Evolutionary conservation across 1,140 invertebrate species (phyloP), one percentile per base, ranked within the genome.

Genomic region (Andricus grossulariae): DNA sequence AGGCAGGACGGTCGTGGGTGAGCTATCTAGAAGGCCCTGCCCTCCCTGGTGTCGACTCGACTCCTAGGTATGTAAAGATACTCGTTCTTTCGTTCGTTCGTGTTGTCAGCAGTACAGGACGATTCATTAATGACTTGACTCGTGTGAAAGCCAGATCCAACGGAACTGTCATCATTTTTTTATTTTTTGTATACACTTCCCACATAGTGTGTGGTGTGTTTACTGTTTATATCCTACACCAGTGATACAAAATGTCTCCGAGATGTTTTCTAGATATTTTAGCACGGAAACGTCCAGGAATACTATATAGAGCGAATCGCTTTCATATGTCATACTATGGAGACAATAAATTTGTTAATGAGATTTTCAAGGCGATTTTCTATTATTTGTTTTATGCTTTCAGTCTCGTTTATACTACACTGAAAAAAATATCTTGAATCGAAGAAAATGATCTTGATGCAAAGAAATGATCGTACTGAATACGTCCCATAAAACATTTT

Each of bases 111-210:
- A 32, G 57, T 66, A 66, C 32, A 66, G 60, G 60, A 66, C 60
- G 25, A 66, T 66, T 66, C 60, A 66, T 66, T 66, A 66, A 66
- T 66, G 60, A 66, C 60, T 66, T 39, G 60, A 66, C 60, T 66
- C 60, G 60, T 66, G 60, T 66, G 60, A 66, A 66, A 39, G 60
- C 60, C 39, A 39, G 25, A 10, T 45, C 60, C 60, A 66, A 66
- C 60, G 60, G 60, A 66, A 66, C 60, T 39, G 60, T 66, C 60
- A 66, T 32, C 25, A 3, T 39, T 66, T 66, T 66, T 66, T 66
- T 39, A 5, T 25, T 13, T 57, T 57, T 10, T 57, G 25, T 15
- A 0, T n/a, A 66, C 5, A 66, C 60, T 66, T 66, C 60, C 60
- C 60, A 66, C 60, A 66, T 45, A 66, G 13, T 45, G 39, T 45